Conservation (phyloP, 2,797 vertebrate species). For the Epinephelus coioides region DNA sequence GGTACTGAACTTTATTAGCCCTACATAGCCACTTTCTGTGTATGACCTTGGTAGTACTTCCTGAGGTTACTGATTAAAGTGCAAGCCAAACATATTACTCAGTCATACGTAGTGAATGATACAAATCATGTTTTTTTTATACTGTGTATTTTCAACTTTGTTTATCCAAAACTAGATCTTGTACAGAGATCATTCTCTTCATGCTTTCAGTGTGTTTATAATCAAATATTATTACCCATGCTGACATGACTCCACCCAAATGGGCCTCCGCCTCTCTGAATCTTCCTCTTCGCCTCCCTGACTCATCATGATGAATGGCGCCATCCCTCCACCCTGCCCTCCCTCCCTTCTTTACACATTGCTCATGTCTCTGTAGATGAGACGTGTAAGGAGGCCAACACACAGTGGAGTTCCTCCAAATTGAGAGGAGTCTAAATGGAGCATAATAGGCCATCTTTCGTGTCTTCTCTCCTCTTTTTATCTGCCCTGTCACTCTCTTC, state of each 20-base stretch:
- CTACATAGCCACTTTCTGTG: neutral
- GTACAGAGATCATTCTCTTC: neutral
- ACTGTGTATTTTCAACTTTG: too few species aligned
- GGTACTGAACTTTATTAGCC: constrained; percentile 15
- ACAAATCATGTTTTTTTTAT: neutral
- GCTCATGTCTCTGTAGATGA: constrained; percentile 57
- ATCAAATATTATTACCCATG: neutral
- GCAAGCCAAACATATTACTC: neutral
- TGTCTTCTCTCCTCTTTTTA: constrained; percentile 35
- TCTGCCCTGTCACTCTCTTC: constrained; percentile 54
- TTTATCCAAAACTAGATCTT: neutral
- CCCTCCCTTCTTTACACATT: constrained; percentile 16
- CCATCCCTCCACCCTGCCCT: neutral
- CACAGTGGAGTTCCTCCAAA: constrained; percentile 73
- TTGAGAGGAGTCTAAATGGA: constrained; percentile 72
- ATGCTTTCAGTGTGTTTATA: neutral
- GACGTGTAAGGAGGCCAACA: constrained; percentile 72
- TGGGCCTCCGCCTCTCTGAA: neutral
- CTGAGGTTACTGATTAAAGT: neutral
- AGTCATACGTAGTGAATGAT: too few species aligned
- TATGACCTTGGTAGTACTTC: neutral
- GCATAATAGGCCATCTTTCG: constrained; percentile 58
- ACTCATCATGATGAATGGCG: constrained; percentile 46
- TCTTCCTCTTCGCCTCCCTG: constrained; percentile 28
- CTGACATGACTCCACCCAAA: constrained; percentile 31